Conservation (phyloP, 2,888 invertebrate genomes). For the Pollenia amentaria region DNA sequence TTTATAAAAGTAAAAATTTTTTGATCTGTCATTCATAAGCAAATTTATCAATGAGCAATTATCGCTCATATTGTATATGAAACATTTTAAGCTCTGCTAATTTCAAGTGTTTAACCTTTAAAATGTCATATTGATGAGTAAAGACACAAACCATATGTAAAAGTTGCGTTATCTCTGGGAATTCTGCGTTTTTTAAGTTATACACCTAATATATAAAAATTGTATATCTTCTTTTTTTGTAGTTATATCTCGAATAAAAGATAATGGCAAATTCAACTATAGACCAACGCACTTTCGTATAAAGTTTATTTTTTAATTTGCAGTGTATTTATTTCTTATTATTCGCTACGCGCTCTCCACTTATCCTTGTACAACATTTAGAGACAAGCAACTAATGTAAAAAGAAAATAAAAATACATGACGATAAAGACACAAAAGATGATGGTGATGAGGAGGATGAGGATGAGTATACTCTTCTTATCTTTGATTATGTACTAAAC, state of each 20-base stretch:
- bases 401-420: conserved; percentile 14
- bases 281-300: conserved; percentile 66
- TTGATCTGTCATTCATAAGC: no score
- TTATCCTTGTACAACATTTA: neutral
- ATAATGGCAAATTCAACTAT: conserved; percentile 62
- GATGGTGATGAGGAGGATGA: conserved; percentile 9
- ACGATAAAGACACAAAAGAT: conserved; percentile 29
- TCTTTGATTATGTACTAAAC: conserved; percentile 48
- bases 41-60: no score
- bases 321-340: conserved; percentile 23
- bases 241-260: conserved; percentile 57
- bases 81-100: no score
- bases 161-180: no score
- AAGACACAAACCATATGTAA: no score
- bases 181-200: no score
- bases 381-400: neutral
- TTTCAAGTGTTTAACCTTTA: no score
- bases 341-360: neutral
- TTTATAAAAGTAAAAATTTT: no score
- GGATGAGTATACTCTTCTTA: conserved; percentile 59
- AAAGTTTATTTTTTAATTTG: conserved; percentile 32
- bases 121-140: no score
- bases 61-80: no score
- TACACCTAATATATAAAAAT: neutral
- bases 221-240: conserved; percentile 49